phyloP scores from a whole-genome alignment of 2,797 vertebrate species.

The Notolabrus celidotus region DNA sequence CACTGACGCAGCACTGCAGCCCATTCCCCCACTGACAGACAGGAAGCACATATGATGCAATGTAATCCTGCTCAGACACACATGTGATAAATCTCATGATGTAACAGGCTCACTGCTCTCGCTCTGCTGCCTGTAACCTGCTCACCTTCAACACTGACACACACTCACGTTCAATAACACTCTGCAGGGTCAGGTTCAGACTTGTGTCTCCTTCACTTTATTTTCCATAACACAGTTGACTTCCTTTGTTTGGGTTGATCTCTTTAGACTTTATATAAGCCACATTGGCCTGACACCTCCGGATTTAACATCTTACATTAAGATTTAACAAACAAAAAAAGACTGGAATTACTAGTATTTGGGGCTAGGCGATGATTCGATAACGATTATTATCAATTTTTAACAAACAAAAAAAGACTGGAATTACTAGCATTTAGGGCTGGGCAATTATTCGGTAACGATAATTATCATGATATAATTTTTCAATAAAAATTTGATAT shows the following conservation, averaged over 20 bases:
- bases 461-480: too few species aligned
- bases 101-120: conserved; percentile 21
- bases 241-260: neutral
- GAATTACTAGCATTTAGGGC: too few species aligned
- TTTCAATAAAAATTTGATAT: too few species aligned
- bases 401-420: too few species aligned
- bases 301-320: too few species aligned
- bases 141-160: conserved; percentile 6
- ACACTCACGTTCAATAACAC: neutral
- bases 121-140: neutral
- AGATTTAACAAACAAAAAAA: too few species aligned
- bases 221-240: neutral
- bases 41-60: conserved; percentile 64
- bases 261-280: too few species aligned
- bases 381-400: too few species aligned
- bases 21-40: neutral
- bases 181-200: neutral
- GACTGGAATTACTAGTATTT: too few species aligned
- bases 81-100: conserved; percentile 47
- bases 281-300: too few species aligned
- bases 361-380: too few species aligned
- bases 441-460: too few species aligned
- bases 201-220: neutral
- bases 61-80: conserved; percentile 42
- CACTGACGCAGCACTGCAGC: conserved; percentile 11